These are phyloP conservation scores for Agonopterix arenella DNA, from an alignment of 2,888 invertebrate genomes.

Conservation along the genomic window DNA sequence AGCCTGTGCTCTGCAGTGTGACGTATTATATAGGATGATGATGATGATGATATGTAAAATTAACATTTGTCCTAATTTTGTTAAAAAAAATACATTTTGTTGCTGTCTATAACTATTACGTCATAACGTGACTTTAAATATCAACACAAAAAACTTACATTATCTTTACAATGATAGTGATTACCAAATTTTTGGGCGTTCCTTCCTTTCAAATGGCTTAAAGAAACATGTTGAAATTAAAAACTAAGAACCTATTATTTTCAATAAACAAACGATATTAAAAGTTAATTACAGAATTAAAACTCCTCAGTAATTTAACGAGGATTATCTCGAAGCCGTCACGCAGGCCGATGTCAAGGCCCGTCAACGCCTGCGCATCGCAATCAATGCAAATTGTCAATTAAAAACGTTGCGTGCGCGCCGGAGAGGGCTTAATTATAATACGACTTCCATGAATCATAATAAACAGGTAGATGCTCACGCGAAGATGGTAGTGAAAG, in stretches of 20 bases:
- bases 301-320: too few species aligned
- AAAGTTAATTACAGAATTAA: not conserved
- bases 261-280: not conserved
- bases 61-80: too few species aligned
- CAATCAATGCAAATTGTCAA: conserved; percentile 50
- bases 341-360: conserved; percentile 17
- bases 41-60: too few species aligned
- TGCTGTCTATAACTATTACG: too few species aligned
- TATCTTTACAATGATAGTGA: too few species aligned
- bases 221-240: not conserved
- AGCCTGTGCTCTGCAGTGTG: too few species aligned
- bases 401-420: conserved; percentile 31
- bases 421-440: conserved; percentile 19
- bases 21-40: too few species aligned
- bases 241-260: not conserved
- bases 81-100: too few species aligned
- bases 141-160: too few species aligned
- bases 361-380: conserved; percentile 11
- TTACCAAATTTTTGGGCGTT: too few species aligned
- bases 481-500: conserved; percentile 20
- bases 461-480: conserved; percentile 17
- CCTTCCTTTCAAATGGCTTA: not conserved
- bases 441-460: conserved; percentile 19
- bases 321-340: conserved; percentile 3
- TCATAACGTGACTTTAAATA: too few species aligned